phyloP scores from a whole-genome alignment of 2,113 vertebrate genomes.

The Saccopteryx leptura region DNA sequence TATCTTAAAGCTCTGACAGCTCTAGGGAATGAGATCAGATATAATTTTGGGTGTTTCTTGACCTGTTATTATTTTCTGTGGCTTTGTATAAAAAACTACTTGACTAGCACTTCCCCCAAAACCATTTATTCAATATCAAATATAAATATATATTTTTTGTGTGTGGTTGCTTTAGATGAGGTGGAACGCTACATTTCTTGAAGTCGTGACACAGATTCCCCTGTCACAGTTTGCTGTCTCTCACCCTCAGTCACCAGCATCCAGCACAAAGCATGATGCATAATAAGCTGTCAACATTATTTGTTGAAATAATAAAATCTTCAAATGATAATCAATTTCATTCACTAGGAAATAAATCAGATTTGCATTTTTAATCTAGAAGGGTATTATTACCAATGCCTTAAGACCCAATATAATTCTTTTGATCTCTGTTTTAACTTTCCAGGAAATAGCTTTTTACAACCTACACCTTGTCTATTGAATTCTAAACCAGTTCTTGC shows the following conservation, averaged over 20 bases:
- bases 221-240: not conserved
- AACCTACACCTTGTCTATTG: slow-evolving; percentile 70
- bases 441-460: slow-evolving; percentile 78
- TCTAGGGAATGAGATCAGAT: not conserved
- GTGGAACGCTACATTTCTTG: not conserved
- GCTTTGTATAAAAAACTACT: slow-evolving; percentile 43
- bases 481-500: slow-evolving; percentile 72
- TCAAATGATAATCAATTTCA: slow-evolving; percentile 66
- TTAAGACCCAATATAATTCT: slow-evolving; percentile 71
- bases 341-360: slow-evolving; percentile 70
- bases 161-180: slow-evolving; percentile 34
- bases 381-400: slow-evolving; percentile 71
- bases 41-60: not conserved
- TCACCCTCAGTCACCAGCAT: not conserved
- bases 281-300: not conserved
- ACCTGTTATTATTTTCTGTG: not conserved
- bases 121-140: not conserved
- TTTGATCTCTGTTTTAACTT: slow-evolving; percentile 84
- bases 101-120: not conserved
- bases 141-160: not conserved
- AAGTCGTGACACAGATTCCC: not conserved
- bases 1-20: not conserved
- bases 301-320: slow-evolving; percentile 54
- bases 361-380: slow-evolving; percentile 81
- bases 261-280: not conserved